Percentiles rank a stretch among this genome's conserved stretches.
phyloP scores from a whole-genome alignment of 2,888 invertebrate genomes.

The Ceriagrion tenellum region DNA sequence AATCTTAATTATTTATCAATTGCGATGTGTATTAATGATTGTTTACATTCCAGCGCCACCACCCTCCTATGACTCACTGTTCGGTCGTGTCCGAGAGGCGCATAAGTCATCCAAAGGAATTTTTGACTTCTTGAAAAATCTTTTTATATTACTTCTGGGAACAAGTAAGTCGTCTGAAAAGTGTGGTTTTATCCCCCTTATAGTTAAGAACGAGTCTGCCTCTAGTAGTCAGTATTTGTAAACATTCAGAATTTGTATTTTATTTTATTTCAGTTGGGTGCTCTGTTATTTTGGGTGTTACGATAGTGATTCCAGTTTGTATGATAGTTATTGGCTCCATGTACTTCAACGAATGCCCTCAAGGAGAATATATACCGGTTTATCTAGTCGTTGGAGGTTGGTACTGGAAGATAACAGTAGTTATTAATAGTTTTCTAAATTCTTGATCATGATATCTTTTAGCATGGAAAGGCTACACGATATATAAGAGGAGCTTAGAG shows the following conservation, averaged over 20 bases:
- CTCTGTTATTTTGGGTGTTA: constrained; percentile 82
- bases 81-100: constrained; percentile 83
- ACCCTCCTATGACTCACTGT: constrained; percentile 84
- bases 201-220: constrained; percentile 10
- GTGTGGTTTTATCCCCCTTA: neutral
- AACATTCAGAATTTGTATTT: constrained; percentile 3
- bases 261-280: constrained; percentile 82
- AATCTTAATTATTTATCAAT: neutral
- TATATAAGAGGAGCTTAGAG: no score
- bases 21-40: neutral
- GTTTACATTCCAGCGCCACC: constrained; percentile 80
- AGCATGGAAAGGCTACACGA: no score
- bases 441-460: no score
- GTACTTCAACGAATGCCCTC: constrained; percentile 84
- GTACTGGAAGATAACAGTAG: constrained; percentile 65
- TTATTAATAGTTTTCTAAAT: no score
- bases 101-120: constrained; percentile 82
- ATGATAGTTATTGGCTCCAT: constrained; percentile 85
- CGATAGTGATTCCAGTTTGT: constrained; percentile 83
- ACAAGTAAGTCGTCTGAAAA: constrained; percentile 80
- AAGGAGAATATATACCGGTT: constrained; percentile 84
- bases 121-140: constrained; percentile 82
- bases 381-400: constrained; percentile 84
- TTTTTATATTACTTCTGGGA: constrained; percentile 81
- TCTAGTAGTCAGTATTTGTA: neutral